Evolutionary conservation across 2,888 invertebrate genomes (phyloP).

Genomic region (Sarcophaga subvicina): DNA sequence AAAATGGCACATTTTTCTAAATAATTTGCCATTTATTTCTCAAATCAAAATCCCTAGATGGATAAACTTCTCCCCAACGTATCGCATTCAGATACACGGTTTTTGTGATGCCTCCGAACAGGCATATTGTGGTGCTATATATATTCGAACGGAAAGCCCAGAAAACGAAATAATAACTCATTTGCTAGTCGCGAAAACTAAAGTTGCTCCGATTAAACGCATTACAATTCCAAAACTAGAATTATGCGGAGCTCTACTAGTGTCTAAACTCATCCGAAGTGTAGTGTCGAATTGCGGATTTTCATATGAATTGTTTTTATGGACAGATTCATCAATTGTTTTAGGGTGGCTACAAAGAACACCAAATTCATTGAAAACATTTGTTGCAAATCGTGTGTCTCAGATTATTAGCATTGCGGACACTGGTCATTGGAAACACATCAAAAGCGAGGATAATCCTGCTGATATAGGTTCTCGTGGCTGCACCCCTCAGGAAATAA

Average conservation of each 20-base stretch:
- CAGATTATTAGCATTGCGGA: no score
- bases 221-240: background rate
- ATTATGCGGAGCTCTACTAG: background rate
- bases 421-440: no score
- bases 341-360: no score
- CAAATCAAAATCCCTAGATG: conserved; percentile 8
- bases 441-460: no score
- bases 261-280: background rate
- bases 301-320: no score
- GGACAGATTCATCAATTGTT: no score
- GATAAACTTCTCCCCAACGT: background rate
- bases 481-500: background rate
- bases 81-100: background rate
- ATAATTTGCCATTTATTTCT: background rate
- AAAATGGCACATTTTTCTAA: background rate
- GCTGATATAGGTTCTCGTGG: conserved; percentile 24
- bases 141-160: background rate
- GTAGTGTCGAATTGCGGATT: background rate
- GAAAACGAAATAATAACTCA: background rate
- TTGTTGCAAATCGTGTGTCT: no score
- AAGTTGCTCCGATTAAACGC: conserved; percentile 30
- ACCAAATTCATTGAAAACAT: no score
- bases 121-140: background rate
- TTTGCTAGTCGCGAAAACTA: conserved; percentile 33
- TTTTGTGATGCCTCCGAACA: conserved; percentile 14